Evolutionary conservation across 2,113 vertebrate genomes (phyloP).

Genomic region (Phrynocephalus versicolor): DNA sequence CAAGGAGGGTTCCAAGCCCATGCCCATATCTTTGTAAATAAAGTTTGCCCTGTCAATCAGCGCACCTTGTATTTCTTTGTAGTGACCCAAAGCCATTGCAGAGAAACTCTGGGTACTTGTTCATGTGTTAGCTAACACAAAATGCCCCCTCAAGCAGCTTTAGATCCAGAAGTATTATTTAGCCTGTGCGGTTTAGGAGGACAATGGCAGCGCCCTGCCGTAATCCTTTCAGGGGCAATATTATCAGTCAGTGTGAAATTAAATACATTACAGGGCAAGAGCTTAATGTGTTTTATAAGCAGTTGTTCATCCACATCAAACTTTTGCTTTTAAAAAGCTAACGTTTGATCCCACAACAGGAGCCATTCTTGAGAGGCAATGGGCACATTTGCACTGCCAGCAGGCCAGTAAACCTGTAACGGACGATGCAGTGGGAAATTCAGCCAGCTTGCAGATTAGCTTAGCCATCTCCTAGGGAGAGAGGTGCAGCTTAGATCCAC

Average conservation of each 20-base stretch:
- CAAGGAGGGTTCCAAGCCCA: slow-evolving; percentile 26
- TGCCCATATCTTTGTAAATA: slow-evolving; percentile 37
- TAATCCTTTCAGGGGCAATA: slow-evolving; percentile 85
- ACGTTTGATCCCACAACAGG: slow-evolving; percentile 90
- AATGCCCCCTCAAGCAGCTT: slow-evolving; percentile 69
- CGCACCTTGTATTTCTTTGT: slow-evolving; percentile 44
- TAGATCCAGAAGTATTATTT: slow-evolving; percentile 75
- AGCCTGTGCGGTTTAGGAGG: slow-evolving; percentile 74
- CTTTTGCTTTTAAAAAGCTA: slow-evolving; percentile 89
- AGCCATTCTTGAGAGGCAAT: slow-evolving; percentile 74
- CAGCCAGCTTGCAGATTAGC: slow-evolving; percentile 53
- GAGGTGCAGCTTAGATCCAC: slow-evolving; percentile 35
- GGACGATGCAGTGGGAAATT: slow-evolving; percentile 52
- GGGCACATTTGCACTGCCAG: slow-evolving; percentile 66
- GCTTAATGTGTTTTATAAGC: slow-evolving; percentile 93
- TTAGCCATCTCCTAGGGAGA: slow-evolving; percentile 40
- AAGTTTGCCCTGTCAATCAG: slow-evolving; percentile 21
- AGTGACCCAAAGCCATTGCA: slow-evolving; percentile 57
- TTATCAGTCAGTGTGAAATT: slow-evolving; percentile 94
- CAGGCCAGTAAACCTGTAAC: slow-evolving; percentile 59
- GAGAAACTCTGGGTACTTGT: slow-evolving; percentile 69
- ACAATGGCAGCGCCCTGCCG: slow-evolving; percentile 76
- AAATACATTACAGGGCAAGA: slow-evolving; percentile 93
- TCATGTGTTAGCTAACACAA: slow-evolving; percentile 64
- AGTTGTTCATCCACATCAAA: slow-evolving; percentile 97